Base-by-base conservation (phyloP, 2,888 invertebrate genomes). In the Eupithecia abbreviata region DNA sequence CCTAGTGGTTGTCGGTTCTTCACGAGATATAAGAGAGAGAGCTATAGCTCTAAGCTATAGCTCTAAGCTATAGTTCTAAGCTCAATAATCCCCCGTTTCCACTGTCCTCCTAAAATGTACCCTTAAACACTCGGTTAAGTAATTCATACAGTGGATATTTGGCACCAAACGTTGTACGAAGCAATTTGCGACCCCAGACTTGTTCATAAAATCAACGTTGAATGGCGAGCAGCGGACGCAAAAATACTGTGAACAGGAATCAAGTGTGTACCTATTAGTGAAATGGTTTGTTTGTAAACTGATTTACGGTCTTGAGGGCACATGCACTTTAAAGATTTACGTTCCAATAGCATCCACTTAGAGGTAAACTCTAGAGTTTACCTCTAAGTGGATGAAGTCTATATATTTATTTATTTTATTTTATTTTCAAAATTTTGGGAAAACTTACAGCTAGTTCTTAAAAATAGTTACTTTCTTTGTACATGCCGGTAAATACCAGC, bases 121-220 rank as follows among this genome's bases (percentile, higher is more conserved):
- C 62, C 62, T 30, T 12, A 30, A 30, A 30, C 49, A 66, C 66
- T 69, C 30, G 15, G 45, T 18, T 70, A n/a, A n/a, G 62, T 73
- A 73, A 66, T 71, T 58, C 67, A 77, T 58, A 43, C 58, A 67
- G 77, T 74, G 62, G 47, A 51, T 42, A 67, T 72, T 76, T 77
- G 73, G 77, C 71, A 77, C 67, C 71, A 42, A 74, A 58, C 47
- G 62, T 65, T 30, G 49, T 15, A 18, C 41, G 66, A 18, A 74
- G 62, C 58, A 74, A 73, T 69, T 76, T 66, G 68, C 30, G 71
- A 71, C 73, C 70, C 58, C n/a, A 71, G 65, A 66, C 58, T 70
- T 47, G 62, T 74, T 62, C 77, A 77, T 74, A 77, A 77, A 77
- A 55, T 71, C 47, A n/a, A 73, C 58, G 65, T 71, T 51, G 62